phyloP scores from a whole-genome alignment of 2,113 vertebrate species.

The Psittacula cyanocephala region DNA sequence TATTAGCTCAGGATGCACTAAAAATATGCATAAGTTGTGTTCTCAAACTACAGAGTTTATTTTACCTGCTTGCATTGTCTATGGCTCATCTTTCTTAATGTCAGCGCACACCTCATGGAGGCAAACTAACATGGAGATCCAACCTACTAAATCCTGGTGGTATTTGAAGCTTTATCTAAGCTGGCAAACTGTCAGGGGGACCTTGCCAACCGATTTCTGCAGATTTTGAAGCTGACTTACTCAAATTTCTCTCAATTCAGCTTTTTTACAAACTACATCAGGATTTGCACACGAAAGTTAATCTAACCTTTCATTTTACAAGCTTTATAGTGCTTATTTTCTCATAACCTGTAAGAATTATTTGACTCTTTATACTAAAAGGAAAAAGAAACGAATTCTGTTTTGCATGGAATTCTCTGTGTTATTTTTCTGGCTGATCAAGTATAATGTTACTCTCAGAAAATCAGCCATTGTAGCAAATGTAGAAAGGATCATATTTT shows the following conservation, averaged over 20 bases:
- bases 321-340: neutral
- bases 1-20: neutral
- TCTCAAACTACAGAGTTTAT: neutral
- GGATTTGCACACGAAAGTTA: neutral
- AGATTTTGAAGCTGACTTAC: neutral
- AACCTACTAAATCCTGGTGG: neutral
- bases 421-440: neutral
- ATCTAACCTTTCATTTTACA: neutral
- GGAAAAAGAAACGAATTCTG: rapidly evolving
- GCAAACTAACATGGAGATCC: neutral
- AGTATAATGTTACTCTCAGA: neutral
- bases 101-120: neutral
- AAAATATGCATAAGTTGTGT: neutral
- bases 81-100: neutral
- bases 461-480: neutral
- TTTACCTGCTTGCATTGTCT: neutral
- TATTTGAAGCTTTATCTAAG: neutral
- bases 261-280: neutral
- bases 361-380: slow-evolving; percentile 61
- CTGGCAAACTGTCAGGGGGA: neutral
- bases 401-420: neutral
- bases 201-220: neutral
- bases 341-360: neutral
- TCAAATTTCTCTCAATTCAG: neutral
- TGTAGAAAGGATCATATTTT: neutral